Evolutionary conservation across 2,113 vertebrate species (phyloP), one percentile per base, ranked within the genome.

Genomic region (Rana temporaria): DNA sequence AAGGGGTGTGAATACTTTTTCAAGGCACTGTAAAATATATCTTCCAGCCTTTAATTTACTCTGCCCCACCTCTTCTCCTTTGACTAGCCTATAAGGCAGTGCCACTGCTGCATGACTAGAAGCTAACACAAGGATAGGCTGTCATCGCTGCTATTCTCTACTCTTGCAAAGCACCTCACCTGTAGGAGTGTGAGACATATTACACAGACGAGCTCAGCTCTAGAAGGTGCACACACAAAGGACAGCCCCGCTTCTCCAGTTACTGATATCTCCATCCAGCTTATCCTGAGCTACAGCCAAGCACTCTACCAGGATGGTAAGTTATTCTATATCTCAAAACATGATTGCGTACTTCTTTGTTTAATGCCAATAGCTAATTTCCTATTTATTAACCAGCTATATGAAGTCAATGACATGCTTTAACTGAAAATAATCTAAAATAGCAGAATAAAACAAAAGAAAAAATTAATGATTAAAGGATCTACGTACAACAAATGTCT

Each of bases 11-110:
- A n/a, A n/a, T n/a, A n/a, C n/a, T n/a, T n/a, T n/a, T n/a, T n/a
- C n/a, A n/a, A n/a, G n/a, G n/a, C n/a, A n/a, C n/a, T n/a, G n/a
- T n/a, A n/a, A n/a, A n/a, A n/a, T n/a, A n/a, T n/a, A n/a, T n/a
- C n/a, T n/a, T n/a, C n/a, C n/a, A n/a, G n/a, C 42, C 4, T 1
- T 8, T 11, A 6, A 6, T 42, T 42, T 12, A 9, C 9, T 22
- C 24, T 30, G 12, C 56, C 38, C 72, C 56, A n/a, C 72, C 72
- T 75, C 56, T 34, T 24, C 16, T 18, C 6, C 6, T 75, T 20
- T 75, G 56, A 75, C 62, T 75, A 75, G 20, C 72, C 72, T 75
- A 57, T 75, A 34, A 75, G 57, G 30, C 18, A 62, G 18, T 24
- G 56, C 56, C 72, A 62, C 32, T 19, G n/a, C 53, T 73, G 71